Conservation (phyloP, 1,140 invertebrate species). For the Drosophila biarmipes region DNA sequence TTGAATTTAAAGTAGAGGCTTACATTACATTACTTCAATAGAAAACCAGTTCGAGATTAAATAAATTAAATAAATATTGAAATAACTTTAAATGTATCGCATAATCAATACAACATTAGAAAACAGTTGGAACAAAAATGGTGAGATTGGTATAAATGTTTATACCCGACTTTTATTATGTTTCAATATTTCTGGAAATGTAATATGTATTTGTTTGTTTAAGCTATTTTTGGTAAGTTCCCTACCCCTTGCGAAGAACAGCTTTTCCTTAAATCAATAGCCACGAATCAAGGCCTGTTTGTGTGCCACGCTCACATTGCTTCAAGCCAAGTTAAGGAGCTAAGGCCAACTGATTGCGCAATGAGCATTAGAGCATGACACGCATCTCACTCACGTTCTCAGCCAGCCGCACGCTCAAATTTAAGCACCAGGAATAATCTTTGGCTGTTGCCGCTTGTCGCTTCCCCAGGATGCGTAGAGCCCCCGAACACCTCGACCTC, state of each 20-base stretch:
- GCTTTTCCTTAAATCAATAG: conserved; percentile 40
- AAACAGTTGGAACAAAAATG: too few species aligned
- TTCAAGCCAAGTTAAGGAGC: conserved; percentile 29
- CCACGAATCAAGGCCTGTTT: conserved; percentile 23
- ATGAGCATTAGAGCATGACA: conserved; percentile 53
- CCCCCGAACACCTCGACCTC: background rate
- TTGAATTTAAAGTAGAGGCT: too few species aligned
- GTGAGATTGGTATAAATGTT: too few species aligned
- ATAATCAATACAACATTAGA: too few species aligned
- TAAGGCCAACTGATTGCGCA: conserved; percentile 56
- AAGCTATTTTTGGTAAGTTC: too few species aligned
- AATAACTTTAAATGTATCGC: too few species aligned
- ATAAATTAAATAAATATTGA: too few species aligned
- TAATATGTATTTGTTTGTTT: too few species aligned
- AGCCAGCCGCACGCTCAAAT: conserved; percentile 31
- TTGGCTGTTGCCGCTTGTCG: conserved; percentile 58
- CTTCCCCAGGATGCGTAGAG: background rate
- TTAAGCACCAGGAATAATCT: conserved; percentile 59
- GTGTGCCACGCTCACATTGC: conserved; percentile 40
- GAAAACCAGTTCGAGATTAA: too few species aligned
- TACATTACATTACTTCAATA: too few species aligned
- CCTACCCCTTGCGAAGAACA: conserved; percentile 6
- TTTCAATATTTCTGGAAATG: too few species aligned
- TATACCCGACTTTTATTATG: too few species aligned
- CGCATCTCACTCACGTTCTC: conserved; percentile 41